phyloP scores from a whole-genome alignment of 2,113 vertebrate species.

The Eulacestoma nigropectus region DNA sequence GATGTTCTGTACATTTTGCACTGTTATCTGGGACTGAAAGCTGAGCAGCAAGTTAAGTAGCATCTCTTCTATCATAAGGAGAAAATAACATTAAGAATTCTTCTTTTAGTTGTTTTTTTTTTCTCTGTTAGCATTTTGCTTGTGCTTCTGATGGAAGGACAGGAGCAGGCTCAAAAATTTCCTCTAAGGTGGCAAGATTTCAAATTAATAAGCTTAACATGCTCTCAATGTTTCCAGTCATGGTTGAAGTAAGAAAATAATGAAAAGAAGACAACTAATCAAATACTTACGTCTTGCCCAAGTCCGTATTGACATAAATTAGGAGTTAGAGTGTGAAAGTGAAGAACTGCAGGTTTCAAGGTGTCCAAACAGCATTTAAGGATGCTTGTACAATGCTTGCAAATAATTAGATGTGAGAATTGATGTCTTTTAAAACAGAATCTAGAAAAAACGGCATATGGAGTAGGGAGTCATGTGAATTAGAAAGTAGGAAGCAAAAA shows the following conservation, averaged over 20 bases:
- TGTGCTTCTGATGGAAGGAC: neutral
- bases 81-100: neutral
- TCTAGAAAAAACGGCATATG: neutral
- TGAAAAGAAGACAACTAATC: neutral
- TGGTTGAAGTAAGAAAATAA: neutral
- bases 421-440: neutral
- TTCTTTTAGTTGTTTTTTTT: neutral
- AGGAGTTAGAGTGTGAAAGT: neutral
- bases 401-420: neutral
- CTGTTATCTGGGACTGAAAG: neutral
- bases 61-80: neutral
- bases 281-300: neutral
- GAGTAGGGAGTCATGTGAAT: neutral
- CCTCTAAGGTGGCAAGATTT: neutral
- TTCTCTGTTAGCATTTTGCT: neutral
- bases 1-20: neutral
- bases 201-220: neutral
- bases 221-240: neutral
- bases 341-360: neutral
- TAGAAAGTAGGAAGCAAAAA: conserved; percentile 25
- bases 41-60: neutral
- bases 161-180: neutral
- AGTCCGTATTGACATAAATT: neutral
- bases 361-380: neutral
- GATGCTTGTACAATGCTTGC: neutral